phyloP scores from a whole-genome alignment of 2,888 invertebrate species.

The Odontomyia ornata region DNA sequence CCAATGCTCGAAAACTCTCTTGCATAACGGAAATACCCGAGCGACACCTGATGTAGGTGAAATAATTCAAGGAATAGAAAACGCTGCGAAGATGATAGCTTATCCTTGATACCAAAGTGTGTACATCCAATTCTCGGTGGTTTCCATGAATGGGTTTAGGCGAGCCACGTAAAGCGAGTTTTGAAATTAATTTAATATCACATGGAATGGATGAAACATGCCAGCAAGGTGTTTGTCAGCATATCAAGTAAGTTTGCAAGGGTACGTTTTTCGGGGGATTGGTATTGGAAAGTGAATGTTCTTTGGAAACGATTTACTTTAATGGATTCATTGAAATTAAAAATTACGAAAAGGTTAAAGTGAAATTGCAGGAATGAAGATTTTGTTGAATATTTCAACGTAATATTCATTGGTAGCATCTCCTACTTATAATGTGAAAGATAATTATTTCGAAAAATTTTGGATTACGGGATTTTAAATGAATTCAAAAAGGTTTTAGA shows the following conservation, averaged over 20 bases:
- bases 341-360: too few relatives aligned
- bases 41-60: slow-evolving; percentile 18
- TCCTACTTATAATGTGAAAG: too few relatives aligned
- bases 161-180: background rate
- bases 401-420: too few relatives aligned
- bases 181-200: slow-evolving; percentile 18
- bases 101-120: background rate
- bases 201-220: background rate
- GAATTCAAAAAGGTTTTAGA: too few relatives aligned
- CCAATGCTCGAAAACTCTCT: background rate
- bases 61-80: slow-evolving; percentile 21
- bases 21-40: background rate
- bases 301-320: too few relatives aligned
- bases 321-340: too few relatives aligned
- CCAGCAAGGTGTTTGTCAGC: background rate
- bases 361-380: too few relatives aligned
- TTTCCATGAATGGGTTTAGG: background rate
- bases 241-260: background rate
- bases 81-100: background rate
- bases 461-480: too few relatives aligned
- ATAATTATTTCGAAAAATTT: too few relatives aligned
- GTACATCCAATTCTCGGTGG: background rate
- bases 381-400: too few relatives aligned
- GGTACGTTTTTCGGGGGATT: background rate
- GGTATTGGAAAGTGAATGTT: too few relatives aligned